Evolutionary conservation across 2,888 invertebrate species (phyloP).

Genomic region (Drosophila macrospina): DNA sequence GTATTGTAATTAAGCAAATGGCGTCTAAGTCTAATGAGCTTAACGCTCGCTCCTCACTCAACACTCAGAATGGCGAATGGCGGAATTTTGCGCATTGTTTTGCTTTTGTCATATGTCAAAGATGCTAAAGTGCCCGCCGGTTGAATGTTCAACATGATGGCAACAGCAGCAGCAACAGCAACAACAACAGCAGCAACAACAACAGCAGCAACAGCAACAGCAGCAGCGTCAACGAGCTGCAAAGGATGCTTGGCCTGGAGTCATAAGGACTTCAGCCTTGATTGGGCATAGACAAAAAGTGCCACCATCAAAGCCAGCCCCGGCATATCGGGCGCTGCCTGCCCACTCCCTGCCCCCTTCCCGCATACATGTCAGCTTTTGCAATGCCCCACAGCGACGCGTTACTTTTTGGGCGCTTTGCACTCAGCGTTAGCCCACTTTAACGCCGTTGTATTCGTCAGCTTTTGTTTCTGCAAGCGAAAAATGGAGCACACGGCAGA

Average conservation of each 20-base stretch:
- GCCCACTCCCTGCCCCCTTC: neutral
- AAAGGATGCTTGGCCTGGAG: slow-evolving; percentile 44
- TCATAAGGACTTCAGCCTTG: slow-evolving; percentile 56
- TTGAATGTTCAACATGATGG: slow-evolving; percentile 43
- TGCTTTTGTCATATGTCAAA: slow-evolving; percentile 63
- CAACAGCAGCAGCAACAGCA: slow-evolving; percentile 20
- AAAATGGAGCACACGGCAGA: slow-evolving; percentile 76
- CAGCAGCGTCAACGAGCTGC: slow-evolving; percentile 10
- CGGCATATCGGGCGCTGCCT: slow-evolving; percentile 54
- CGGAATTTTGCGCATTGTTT: slow-evolving; percentile 42
- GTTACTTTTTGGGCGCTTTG: slow-evolving; percentile 54
- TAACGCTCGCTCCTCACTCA: slow-evolving; percentile 15
- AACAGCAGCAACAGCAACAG: neutral
- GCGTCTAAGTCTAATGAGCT: slow-evolving; percentile 56
- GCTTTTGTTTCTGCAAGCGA: slow-evolving; percentile 57
- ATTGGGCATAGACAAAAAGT: slow-evolving; percentile 75
- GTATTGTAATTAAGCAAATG: slow-evolving; percentile 65
- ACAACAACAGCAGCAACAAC: slow-evolving; percentile 7
- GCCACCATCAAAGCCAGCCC: slow-evolving; percentile 71
- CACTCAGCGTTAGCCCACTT: slow-evolving; percentile 76
- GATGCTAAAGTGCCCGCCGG: slow-evolving; percentile 57
- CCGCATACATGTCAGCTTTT: slow-evolving; percentile 51
- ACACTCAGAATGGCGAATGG: neutral
- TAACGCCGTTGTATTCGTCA: slow-evolving; percentile 63
- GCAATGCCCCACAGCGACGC: slow-evolving; percentile 63